These are phyloP conservation scores for Drosophila mulleri DNA, from an alignment of 2,888 invertebrate species.

Conservation along the genomic window DNA sequence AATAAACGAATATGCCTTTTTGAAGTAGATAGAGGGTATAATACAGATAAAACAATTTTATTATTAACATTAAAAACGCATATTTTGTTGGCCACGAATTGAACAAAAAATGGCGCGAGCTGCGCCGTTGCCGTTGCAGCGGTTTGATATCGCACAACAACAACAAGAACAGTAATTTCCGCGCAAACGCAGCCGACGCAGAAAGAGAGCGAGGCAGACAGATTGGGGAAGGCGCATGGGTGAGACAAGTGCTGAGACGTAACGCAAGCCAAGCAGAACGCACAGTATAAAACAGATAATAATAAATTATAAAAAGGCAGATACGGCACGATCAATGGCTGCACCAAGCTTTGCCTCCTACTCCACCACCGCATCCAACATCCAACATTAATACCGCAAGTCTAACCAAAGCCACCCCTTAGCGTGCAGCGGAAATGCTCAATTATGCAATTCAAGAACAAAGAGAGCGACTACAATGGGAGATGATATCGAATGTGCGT, in stretches of 20 bases:
- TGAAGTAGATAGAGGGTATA: slow-evolving; percentile 7
- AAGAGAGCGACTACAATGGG: slow-evolving; percentile 10
- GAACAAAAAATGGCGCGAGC: slow-evolving; percentile 36
- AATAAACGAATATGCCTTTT: not conserved
- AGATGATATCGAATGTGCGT: slow-evolving; percentile 3
- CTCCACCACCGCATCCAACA: not conserved
- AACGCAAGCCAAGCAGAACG: slow-evolving; percentile 60
- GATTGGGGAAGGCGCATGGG: not conserved
- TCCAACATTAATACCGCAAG: not conserved
- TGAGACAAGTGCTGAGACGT: slow-evolving; percentile 37
- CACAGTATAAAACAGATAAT: slow-evolving; percentile 45
- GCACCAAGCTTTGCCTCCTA: not conserved
- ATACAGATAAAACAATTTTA: slow-evolving; percentile 49
- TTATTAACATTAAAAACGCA: slow-evolving; percentile 76
- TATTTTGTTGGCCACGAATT: slow-evolving; percentile 63
- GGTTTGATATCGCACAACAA: slow-evolving; percentile 38
- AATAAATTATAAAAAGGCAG: slow-evolving; percentile 52
- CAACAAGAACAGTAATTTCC: slow-evolving; percentile 52
- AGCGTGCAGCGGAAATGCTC: slow-evolving; percentile 68
- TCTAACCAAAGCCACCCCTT: not conserved
- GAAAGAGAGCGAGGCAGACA: slow-evolving; percentile 8
- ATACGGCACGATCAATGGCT: slow-evolving; percentile 54
- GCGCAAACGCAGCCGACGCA: slow-evolving; percentile 34
- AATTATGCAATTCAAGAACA: slow-evolving; percentile 70
- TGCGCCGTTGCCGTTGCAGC: slow-evolving; percentile 36